phyloP scores from a whole-genome alignment of 2,888 invertebrate genomes.

The Leptopilina myrica region DNA sequence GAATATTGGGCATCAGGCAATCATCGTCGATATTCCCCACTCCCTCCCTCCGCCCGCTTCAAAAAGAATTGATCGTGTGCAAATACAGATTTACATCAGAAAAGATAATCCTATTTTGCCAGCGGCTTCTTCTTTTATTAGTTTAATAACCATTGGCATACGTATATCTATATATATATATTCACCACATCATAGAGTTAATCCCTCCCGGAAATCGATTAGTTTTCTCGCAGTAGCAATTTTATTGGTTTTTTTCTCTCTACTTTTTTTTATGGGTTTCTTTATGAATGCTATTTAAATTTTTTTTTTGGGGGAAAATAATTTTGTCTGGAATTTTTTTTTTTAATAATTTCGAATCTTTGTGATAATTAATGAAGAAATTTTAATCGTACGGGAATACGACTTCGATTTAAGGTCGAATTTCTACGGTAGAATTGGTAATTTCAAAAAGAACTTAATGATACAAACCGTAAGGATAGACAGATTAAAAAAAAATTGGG shows the following conservation, averaged over 20 bases:
- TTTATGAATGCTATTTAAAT: not conserved
- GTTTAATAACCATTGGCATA: slow-evolving; percentile 26
- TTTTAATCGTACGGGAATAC: too few species aligned
- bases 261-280: slow-evolving; percentile 6
- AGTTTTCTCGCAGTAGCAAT: slow-evolving; percentile 12
- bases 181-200: slow-evolving; percentile 15
- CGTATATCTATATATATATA: too few species aligned
- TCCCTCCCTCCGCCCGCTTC: not conserved
- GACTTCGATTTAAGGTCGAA: too few species aligned
- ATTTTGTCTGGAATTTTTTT: not conserved
- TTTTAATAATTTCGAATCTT: too few species aligned
- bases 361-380: too few species aligned
- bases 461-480: too few species aligned
- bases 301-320: not conserved
- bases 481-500: too few species aligned
- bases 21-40: slow-evolving; percentile 39
- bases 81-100: slow-evolving; percentile 37
- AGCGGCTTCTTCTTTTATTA: slow-evolving; percentile 35
- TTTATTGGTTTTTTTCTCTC: not conserved
- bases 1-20: slow-evolving; percentile 19
- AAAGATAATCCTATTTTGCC: slow-evolving; percentile 25
- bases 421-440: too few species aligned
- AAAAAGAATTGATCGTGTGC: slow-evolving; percentile 29
- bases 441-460: too few species aligned
- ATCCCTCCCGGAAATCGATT: slow-evolving; percentile 36